Evolutionary conservation across 1,140 invertebrate genomes (phyloP), one percentile per base, ranked within the genome.

Genomic region (Cydia fagiglandana): DNA sequence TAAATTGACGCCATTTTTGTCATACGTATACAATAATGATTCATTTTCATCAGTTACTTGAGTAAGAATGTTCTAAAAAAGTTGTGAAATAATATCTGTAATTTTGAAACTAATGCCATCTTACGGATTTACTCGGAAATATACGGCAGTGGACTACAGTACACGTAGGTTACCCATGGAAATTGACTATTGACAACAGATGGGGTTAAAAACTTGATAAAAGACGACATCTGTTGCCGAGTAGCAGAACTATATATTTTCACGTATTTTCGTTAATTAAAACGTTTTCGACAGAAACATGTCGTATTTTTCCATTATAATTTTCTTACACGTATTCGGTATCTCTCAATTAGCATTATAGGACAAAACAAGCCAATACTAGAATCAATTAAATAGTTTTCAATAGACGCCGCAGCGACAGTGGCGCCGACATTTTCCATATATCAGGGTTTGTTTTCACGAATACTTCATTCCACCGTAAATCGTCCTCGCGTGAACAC

Each of bases 401-500:
- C 34, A n/a, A 20, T 78, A 68, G 9, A 75, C 53, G 73, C 86
- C 91, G 84, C 61, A n/a, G 82, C 86, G 84, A 89, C 76, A 84
- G 87, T 91, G 83, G 91, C 90, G 91, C 90, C 89, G 85, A 81
- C 90, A 85, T 93, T 93, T 92, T 91, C 91, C 87, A 90, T 93
- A 93, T 93, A 92, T 91, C 88, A 88, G 89, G 84, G 88, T 90
- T 87, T 88, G 85, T 91, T 93, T 93, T 93, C 90, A 90, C 84
- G 86, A 88, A 89, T 89, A 86, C 91, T 84, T 92, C 91, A 93
- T 90, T 93, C 90, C 85, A 87, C 86, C 76, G 84, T 86, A 91
- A 91, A 86, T 88, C 91, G 88, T 91, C 88, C 84, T 88, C 88
- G 88, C 86, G 91, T 91, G 81, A 91, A 91, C 91, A 93, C 86